A percentile compares a stretch with the other conserved stretches of the same genome.
Conservation (phyloP, 2,113 vertebrate genomes). For the Onychostruthus taczanowskii region DNA sequence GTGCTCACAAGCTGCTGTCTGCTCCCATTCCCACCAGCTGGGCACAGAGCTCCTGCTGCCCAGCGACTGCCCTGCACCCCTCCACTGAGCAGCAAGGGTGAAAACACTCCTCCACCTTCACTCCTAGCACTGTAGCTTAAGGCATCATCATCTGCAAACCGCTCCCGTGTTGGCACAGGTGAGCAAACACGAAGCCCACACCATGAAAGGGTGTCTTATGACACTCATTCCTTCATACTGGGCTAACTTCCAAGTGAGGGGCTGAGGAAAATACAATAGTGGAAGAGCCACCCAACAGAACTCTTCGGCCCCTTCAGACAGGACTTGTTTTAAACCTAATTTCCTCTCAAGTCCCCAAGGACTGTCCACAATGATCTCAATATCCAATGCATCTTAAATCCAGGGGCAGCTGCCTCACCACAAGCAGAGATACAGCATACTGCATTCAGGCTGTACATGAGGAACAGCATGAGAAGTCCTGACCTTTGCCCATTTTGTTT, state of each 20-base stretch:
- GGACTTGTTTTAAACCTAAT: neutral
- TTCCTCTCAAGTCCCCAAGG: neutral
- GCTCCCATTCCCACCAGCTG: neutral
- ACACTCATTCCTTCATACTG: neutral
- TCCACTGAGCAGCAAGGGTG: neutral
- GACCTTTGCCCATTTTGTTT: neutral
- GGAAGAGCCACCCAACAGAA: neutral
- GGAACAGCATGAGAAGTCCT: neutral
- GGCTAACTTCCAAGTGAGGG: neutral
- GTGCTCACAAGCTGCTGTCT: neutral
- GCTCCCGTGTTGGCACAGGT: neutral
- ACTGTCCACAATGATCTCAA: neutral
- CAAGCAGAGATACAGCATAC: neutral
- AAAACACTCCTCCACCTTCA: neutral
- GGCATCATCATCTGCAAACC: neutral
- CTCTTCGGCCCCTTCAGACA: neutral
- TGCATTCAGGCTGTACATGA: neutral
- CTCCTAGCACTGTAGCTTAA: neutral
- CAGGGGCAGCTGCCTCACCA: neutral
- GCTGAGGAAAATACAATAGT: neutral
- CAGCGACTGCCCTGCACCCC: neutral
- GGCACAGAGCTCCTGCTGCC: neutral
- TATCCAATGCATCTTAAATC: neutral
- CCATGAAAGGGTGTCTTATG: neutral
- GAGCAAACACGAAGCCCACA: conserved; percentile 12